Evolutionary conservation across 64 coral and sea anemone genomes (phyloP).

Genomic region (Pocillopora damicornis): DNA sequence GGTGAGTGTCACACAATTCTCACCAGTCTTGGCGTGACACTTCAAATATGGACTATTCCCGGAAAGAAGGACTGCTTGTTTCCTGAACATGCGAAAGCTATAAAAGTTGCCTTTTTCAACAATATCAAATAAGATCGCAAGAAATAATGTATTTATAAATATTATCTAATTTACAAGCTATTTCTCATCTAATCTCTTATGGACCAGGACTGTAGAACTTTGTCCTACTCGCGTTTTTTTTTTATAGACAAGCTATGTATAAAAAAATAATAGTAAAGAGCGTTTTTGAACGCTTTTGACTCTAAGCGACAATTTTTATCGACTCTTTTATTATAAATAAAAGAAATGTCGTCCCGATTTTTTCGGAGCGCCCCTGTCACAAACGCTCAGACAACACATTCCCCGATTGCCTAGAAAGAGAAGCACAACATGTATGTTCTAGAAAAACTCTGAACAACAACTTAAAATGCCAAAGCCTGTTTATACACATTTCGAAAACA

Average conservation of each 20-base stretch:
- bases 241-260: not conserved
- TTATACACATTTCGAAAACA: not conserved
- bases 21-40: too few species aligned
- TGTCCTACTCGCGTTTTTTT: not conserved
- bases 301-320: not conserved
- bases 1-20: too few species aligned
- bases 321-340: slow-evolving; percentile 1
- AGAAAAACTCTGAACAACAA: too few species aligned
- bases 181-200: not conserved
- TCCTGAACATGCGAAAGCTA: too few species aligned
- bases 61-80: too few species aligned
- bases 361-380: too few species aligned
- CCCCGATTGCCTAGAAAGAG: too few species aligned
- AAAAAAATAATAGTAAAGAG: not conserved
- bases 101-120: not conserved
- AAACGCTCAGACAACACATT: not conserved
- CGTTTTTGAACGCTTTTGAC: slow-evolving; percentile 1
- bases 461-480: not conserved
- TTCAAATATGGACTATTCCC: too few species aligned
- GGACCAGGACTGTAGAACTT: not conserved
- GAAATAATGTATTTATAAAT: slow-evolving; percentile 35
- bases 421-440: too few species aligned
- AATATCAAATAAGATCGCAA: not conserved
- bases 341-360: not conserved
- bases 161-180: slow-evolving; percentile 6